Conservation (phyloP, 2,888 invertebrate genomes). For the Hirtodrosophila duncani region DNA sequence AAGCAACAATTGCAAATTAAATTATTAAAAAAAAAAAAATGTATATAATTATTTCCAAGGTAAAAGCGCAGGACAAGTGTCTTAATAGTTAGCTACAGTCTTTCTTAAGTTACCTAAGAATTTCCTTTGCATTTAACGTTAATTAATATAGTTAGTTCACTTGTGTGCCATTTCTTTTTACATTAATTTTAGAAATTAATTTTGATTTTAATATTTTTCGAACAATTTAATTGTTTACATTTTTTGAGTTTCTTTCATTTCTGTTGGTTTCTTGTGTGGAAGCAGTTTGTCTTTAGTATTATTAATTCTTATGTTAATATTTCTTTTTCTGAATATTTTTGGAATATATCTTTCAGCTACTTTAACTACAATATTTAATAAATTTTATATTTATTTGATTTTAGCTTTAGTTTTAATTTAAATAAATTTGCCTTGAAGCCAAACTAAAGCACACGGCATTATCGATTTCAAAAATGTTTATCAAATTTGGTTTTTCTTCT, state of each 20-base stretch:
- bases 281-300: conserved; percentile 49
- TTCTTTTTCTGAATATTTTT: conserved; percentile 7
- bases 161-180: conserved; percentile 15
- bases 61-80: conserved; percentile 50
- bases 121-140: conserved; percentile 16
- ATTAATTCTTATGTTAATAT: background rate
- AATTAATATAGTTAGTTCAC: conserved; percentile 27
- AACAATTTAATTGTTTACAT: conserved; percentile 53
- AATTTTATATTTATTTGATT: conserved; percentile 8
- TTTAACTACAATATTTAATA: conserved; percentile 15
- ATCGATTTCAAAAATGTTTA: conserved; percentile 43
- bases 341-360: conserved; percentile 29
- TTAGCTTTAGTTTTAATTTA: conserved; percentile 18
- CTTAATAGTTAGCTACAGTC: conserved; percentile 69
- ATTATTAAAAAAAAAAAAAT: conserved; percentile 12
- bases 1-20: background rate
- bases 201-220: conserved; percentile 34
- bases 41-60: conserved; percentile 17
- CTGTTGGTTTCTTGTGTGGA: conserved; percentile 39
- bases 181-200: conserved; percentile 26
- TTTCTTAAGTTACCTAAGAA: conserved; percentile 52
- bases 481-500: conserved; percentile 33
- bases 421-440: conserved; percentile 39
- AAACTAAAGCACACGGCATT: conserved; percentile 50
- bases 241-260: conserved; percentile 26